A percentile compares a stretch with the other conserved stretches of the same genome.
These are phyloP conservation scores for Odontocerum albicorne DNA, from an alignment of 2,888 invertebrate species.

Conservation along the genomic window DNA sequence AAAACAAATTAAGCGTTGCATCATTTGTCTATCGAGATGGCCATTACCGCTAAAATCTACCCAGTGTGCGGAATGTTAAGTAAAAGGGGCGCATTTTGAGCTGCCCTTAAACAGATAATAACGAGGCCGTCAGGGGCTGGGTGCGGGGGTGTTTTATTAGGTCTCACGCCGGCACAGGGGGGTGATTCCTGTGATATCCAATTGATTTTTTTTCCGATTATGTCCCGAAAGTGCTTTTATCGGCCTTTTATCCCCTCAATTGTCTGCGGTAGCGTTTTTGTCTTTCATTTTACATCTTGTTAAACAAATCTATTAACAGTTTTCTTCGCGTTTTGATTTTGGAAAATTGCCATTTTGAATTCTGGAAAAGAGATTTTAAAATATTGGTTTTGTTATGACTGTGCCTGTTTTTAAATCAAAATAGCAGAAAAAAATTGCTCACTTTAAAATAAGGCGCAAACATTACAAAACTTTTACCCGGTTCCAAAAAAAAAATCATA, in stretches of 20 bases:
- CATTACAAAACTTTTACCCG: too few species aligned
- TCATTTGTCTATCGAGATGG: conserved; percentile 1
- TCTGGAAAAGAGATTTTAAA: too few species aligned
- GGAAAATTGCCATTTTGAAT: too few species aligned
- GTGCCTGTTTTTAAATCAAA: too few species aligned
- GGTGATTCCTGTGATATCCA: conserved; percentile 17
- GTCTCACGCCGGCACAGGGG: conserved; percentile 4
- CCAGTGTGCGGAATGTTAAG: conserved; percentile 8
- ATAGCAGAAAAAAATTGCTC: too few species aligned
- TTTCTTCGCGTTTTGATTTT: too few species aligned
- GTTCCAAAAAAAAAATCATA: too few species aligned
- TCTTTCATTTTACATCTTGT: conserved; percentile 5
- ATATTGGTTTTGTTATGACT: too few species aligned
- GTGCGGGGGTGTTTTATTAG: conserved; percentile 18
- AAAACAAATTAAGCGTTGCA: too few species aligned
- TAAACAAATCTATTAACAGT: conserved; percentile 1
- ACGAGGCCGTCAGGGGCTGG: too few species aligned
- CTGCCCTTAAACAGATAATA: conserved; percentile 16
- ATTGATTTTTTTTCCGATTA: conserved; percentile 20
- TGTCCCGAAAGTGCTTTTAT: conserved; percentile 20
- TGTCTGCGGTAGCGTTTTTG: conserved; percentile 3
- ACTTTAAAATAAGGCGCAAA: too few species aligned
- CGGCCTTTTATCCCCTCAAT: conserved; percentile 4
- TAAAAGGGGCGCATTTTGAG: conserved; percentile 24
- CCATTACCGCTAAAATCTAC: conserved; percentile 27